Evolutionary conservation across 2,888 invertebrate species (phyloP), one percentile per base, ranked within the genome.

Genomic region (Noctua janthe): DNA sequence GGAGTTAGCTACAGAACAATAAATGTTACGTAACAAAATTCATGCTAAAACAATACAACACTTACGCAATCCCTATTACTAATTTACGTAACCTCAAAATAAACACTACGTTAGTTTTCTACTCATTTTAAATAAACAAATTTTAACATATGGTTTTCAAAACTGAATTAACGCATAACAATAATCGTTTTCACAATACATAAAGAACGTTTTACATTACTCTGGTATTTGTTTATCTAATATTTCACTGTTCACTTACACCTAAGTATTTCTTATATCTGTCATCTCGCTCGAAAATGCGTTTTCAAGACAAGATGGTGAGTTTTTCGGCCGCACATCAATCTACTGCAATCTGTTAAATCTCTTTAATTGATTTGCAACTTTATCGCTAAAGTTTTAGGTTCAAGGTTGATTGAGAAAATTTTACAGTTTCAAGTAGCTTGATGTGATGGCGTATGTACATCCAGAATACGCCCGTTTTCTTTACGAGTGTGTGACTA

Each of bases 381-480:
- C 39, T 39, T 35, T 35, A 39, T 39, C 39, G 4, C 39, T 39
- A 39, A 39, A 39, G 39, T 39, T 5, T 39, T 39, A 39, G 39
- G 39, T 39, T 5, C 39, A 39, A 39, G 5, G 39, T 39, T 39
- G 39, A 39, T 39, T 39, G 39, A 4, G 39, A 39, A 39, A 39
- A 39, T 39, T 39, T 39, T 5, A 39, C 39, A 39, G 39, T 39
- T 39, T 39, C 4, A 4, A 5, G 39, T 39, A 39, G 39, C 39
- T 39, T 39, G 4, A 5, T 39, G 39, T 39, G 39, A 3, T 39
- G 39, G 39, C 39, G 35, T 39, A 4, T 39, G 39, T 39, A 39
- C 39, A 39, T 70, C 62, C 83, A 88, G 87, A 89, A 89, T 90
- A 90, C 76, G 64, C 62, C 82, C 67, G 69, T 80, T 51, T 76